Evolutionary conservation across 2,797 vertebrate species (phyloP).

Genomic region (Syndactyla subalaris): DNA sequence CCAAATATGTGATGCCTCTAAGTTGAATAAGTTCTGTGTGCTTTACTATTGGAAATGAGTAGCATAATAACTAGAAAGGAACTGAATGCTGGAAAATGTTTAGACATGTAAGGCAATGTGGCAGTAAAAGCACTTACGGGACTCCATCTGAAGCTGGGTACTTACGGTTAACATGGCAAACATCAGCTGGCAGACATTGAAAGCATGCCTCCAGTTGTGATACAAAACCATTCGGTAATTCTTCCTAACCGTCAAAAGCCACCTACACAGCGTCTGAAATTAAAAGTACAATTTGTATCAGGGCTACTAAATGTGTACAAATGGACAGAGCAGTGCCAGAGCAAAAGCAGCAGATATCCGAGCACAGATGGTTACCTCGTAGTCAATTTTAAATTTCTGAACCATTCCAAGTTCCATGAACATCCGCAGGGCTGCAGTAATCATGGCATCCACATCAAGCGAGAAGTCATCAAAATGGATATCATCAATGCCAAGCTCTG

Average conservation of each 20-base stretch:
- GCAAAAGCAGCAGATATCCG: constrained; percentile 26
- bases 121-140: not conserved
- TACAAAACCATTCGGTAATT: constrained; percentile 99
- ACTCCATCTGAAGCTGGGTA: not conserved
- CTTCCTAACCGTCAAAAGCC: constrained; percentile 97
- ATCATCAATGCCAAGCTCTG: constrained; percentile 93
- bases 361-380: constrained; percentile 86
- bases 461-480: constrained; percentile 99
- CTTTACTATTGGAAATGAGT: not conserved
- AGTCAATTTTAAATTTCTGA: constrained; percentile 99
- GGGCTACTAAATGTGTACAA: constrained; percentile 24
- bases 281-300: constrained; percentile 41
- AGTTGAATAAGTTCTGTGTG: not conserved
- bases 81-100: not conserved
- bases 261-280: constrained; percentile 94
- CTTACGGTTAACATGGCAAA: constrained; percentile 96
- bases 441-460: constrained; percentile 95
- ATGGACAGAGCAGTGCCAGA: constrained; percentile 47
- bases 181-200: constrained; percentile 99
- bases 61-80: constrained; percentile 2
- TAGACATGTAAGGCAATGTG: not conserved
- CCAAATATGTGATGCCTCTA: not conserved
- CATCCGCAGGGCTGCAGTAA: constrained; percentile 95
- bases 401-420: constrained; percentile 99
- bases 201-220: constrained; percentile 99